phyloP scores from a whole-genome alignment of 2,797 vertebrate genomes.

The Micromesistius poutassou region DNA sequence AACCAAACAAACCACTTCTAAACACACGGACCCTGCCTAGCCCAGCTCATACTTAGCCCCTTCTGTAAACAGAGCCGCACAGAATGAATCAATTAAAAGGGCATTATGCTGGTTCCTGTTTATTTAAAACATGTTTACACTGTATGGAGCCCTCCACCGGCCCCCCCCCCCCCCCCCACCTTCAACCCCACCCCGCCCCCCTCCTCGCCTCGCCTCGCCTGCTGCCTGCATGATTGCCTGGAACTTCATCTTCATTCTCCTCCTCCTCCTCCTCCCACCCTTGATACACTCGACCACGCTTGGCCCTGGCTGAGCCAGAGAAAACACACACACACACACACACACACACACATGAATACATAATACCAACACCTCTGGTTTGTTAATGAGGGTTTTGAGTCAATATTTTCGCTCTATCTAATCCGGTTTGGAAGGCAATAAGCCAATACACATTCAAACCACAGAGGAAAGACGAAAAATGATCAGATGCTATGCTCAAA shows the following conservation, averaged over 20 bases:
- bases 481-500: too few relatives aligned
- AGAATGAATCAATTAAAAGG: conserved; percentile 87
- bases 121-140: conserved; percentile 86
- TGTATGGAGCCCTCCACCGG: conserved; percentile 28
- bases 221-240: conserved; percentile 72
- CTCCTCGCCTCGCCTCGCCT: conserved; percentile 19
- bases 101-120: conserved; percentile 84
- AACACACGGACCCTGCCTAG: conserved; percentile 77
- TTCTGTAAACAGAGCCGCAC: conserved; percentile 79
- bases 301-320: conserved; percentile 58
- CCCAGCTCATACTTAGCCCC: conserved; percentile 78
- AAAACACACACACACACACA: conserved; percentile 16
- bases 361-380: conserved; percentile 57
- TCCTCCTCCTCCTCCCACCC: conserved; percentile 43
- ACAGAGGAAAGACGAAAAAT: too few relatives aligned
- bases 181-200: not conserved
- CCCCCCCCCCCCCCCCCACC: not conserved
- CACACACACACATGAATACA: too few relatives aligned
- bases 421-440: conserved; percentile 27
- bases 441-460: too few relatives aligned
- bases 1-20: conserved; percentile 80
- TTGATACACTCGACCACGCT: conserved; percentile 53
- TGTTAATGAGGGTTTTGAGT: conserved; percentile 60
- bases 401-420: conserved; percentile 73
- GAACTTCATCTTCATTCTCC: conserved; percentile 60